phyloP scores from a whole-genome alignment of 1,140 invertebrate species.

The Macrosteles quadrilineatus region DNA sequence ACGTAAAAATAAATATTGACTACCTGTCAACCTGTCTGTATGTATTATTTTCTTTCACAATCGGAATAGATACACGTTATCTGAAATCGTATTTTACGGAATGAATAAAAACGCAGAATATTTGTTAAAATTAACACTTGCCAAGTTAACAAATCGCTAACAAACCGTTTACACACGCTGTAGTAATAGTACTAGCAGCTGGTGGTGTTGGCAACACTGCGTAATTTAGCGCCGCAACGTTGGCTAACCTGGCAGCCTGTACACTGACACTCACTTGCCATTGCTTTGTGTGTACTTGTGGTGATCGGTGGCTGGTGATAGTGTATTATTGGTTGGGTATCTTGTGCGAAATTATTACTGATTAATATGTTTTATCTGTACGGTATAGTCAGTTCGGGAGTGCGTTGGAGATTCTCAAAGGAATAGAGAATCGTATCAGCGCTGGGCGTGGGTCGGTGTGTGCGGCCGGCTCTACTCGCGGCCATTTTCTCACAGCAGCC shows the following conservation, averaged over 20 bases:
- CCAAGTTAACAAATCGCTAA: too few relatives aligned
- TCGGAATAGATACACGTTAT: too few relatives aligned
- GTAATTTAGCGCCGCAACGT: constrained; percentile 11
- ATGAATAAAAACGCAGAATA: too few relatives aligned
- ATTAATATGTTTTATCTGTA: not conserved
- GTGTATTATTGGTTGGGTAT: not conserved
- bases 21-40: too few relatives aligned
- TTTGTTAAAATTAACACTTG: too few relatives aligned
- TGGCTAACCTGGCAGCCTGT: constrained; percentile 20
- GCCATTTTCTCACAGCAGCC: constrained; percentile 23
- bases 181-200: too few relatives aligned
- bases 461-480: not conserved
- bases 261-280: constrained; percentile 25
- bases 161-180: too few relatives aligned
- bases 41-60: too few relatives aligned
- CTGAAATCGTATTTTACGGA: too few relatives aligned
- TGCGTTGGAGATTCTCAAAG: too few relatives aligned
- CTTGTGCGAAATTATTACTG: not conserved
- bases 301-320: not conserved
- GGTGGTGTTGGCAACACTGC: not conserved
- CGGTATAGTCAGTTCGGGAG: not conserved
- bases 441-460: constrained; percentile 8
- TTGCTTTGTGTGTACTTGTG: constrained; percentile 20
- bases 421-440: not conserved
- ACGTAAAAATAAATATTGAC: too few relatives aligned